Conservation (phyloP, 2,888 invertebrate genomes). For the Eurois occulta region DNA sequence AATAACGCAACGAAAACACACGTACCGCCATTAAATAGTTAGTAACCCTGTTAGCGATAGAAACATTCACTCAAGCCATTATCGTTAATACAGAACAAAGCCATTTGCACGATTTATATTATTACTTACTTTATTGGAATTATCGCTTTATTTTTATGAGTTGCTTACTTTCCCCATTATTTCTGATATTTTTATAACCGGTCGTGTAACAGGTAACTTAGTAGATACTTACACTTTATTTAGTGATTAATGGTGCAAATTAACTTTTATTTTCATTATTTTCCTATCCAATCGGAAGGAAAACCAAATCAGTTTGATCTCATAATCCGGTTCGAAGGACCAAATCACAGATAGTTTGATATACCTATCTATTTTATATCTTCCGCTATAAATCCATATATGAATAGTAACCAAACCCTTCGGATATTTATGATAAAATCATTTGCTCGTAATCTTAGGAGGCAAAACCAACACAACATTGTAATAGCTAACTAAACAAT, state of each 20-base stretch:
- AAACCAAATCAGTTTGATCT: not conserved
- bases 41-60: constrained; percentile 20
- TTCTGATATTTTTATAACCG: not conserved
- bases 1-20: constrained; percentile 7
- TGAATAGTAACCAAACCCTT: not conserved
- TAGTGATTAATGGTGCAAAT: not conserved
- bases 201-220: not conserved
- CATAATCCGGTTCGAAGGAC: constrained; percentile 29
- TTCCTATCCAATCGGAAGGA: not conserved
- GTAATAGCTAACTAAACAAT: constrained; percentile 34
- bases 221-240: not conserved
- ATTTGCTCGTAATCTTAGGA: constrained; percentile 21
- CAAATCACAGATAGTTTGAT: not conserved
- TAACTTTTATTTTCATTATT: not conserved
- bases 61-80: constrained; percentile 31
- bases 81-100: constrained; percentile 37
- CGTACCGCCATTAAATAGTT: not conserved
- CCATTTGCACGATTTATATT: constrained; percentile 26
- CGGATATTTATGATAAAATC: constrained; percentile 12
- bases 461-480: constrained; percentile 20
- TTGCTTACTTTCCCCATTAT: not conserved
- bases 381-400: constrained; percentile 21
- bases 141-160: not conserved
- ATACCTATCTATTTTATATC: not conserved
- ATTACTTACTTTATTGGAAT: not conserved